phyloP scores from a whole-genome alignment of 1,140 invertebrate species.

The Drosophila orosa region DNA sequence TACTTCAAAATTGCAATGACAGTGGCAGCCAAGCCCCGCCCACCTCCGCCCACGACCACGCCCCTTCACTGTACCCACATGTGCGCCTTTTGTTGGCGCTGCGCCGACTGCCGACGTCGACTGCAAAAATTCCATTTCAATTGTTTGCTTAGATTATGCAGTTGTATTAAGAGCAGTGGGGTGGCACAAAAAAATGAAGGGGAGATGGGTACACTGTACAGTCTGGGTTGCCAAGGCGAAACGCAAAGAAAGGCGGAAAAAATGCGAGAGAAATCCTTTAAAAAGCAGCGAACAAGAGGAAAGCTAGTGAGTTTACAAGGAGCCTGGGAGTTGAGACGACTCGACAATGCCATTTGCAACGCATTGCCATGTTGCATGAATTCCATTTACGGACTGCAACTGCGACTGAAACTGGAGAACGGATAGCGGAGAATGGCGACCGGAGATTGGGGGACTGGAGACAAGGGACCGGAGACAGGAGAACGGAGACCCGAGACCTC shows the following conservation, averaged over 20 bases:
- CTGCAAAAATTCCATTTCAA: constrained; percentile 80
- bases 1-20: constrained; percentile 78
- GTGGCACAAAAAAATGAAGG: constrained; percentile 9
- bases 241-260: constrained; percentile 35
- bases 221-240: constrained; percentile 49
- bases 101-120: constrained; percentile 53
- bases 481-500: constrained; percentile 11
- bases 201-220: constrained; percentile 3
- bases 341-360: constrained; percentile 62
- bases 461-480: constrained; percentile 9
- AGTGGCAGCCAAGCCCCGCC: constrained; percentile 52
- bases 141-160: constrained; percentile 82
- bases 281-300: constrained; percentile 49
- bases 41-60: constrained; percentile 47
- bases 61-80: constrained; percentile 61
- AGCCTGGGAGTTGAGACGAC: constrained; percentile 55
- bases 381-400: constrained; percentile 53
- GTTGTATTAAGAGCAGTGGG: constrained; percentile 66
- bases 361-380: constrained; percentile 63
- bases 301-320: constrained; percentile 53
- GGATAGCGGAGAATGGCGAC: constrained; percentile 3
- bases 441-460: constrained; percentile 20
- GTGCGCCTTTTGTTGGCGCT: constrained; percentile 43
- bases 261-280: constrained; percentile 36
- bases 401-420: constrained; percentile 38